Base-by-base conservation (phyloP, 2,797 vertebrate genomes). In the Enteromius treurensis region DNA sequence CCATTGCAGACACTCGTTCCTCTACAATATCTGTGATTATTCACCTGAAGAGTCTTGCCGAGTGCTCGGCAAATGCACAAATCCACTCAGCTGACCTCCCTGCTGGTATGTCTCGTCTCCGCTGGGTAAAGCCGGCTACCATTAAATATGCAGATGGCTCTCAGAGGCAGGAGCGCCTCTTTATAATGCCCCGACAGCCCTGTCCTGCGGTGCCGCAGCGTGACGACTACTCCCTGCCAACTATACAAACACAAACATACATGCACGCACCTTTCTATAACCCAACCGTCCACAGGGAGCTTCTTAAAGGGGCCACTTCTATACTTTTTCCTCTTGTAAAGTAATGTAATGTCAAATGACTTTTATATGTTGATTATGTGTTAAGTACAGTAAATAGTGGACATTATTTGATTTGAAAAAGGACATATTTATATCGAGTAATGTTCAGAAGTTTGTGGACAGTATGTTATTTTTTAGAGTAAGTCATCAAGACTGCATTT, bases 91-190 rank as follows among this genome's bases (percentile, higher is more conserved):
- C 88, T 88, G 81, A 87, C 86, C 87, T 89, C 87, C 87, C 84
- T 78, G 86, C 85, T 82, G 86, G 77, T 77, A 62, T 82, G 86
- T 88, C 80, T 82, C 49, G 47, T 86, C 71, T 84, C 71, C 37
- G 53, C 86, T 76, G 82, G 87, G 85, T 88, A 88, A 89, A 90
- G 87, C 88, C 84, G 84, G 79, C 82, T 84, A 84, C 89, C 86
- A 90, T 91, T 89, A 90, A 91, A 91, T 86, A 91, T 91, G 90
- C 90, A 88, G 88, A 89, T 89, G 88, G 86, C 70, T 83, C 83
- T 83, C 81, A 37, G 79, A 81, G 87, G 77, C 81, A 75, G 70
- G 79, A 84, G 78, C 55, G 13, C 11, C 42, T 45, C 70, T 47
- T 88, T 82, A 86, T 82, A 84, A 71, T 85, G 79, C 82, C 82